Base-by-base conservation (phyloP, 2,113 vertebrate genomes). In the Herpetotheres cachinnans region DNA sequence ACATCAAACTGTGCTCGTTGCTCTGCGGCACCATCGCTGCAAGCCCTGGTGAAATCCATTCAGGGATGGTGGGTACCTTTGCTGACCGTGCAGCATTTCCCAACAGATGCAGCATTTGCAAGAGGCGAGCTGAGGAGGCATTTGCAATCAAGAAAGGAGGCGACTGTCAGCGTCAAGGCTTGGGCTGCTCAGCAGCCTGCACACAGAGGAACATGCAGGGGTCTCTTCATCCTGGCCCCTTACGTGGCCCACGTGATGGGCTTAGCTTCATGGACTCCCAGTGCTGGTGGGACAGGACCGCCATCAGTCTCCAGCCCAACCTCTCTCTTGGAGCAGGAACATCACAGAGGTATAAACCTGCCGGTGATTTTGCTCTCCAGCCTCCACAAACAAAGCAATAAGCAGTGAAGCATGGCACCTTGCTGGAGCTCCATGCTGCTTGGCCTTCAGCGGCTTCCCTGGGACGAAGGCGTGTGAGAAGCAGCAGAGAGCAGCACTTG, bases 21-120 rank as follows among this genome's bases (percentile, higher is more conserved):
- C 36, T 58, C 49, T 70, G 63, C 0, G 0, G 44, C 50, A 40
- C 79, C 70, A 66, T 29, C 1, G 10, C 44, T 6, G 7, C 34
- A 58, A 74, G 56, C 27, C 42, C 22, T 21, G 34, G 24, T 34
- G 76, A 44, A 77, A 86, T 22, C 73, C n/a, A 69, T 10, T 52
- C 63, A 58, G 69, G 55, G 66, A 49, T 27, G 10, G 38, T 40
- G 71, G 13, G 21, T n/a, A 26, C 86, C n/a, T 86, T 27, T 70
- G 62, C 81, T 54, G 73, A 11, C 59, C 13, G 13, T 19, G 58
- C 83, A 83, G 72, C 46, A 7, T 44, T 59, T 79, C 52, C 62
- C 71, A 65, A 52, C 19, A 72, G 76, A 50, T 38, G 38, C 25
- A 80, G 30, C 20, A 22, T 6, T 8, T 47, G 20, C 50, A 89